Base-by-base conservation (phyloP, 2,888 invertebrate genomes). In the Dioctria linearis region DNA sequence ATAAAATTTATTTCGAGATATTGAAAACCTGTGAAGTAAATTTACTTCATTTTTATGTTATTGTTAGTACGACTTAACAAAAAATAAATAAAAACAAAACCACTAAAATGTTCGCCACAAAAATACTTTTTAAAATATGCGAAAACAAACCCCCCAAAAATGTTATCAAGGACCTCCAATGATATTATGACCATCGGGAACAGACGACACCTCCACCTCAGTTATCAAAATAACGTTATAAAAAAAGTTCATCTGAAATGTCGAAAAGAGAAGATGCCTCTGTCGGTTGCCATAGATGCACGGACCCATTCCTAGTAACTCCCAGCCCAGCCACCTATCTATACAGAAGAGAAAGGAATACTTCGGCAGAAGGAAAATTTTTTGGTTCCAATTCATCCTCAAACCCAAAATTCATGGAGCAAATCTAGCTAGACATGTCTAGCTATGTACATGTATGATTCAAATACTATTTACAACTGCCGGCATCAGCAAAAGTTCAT, bases 281-380 rank as follows among this genome's bases (percentile, higher is more conserved):
- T 49, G 76, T 42, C 76, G 76, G 76, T 76, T 76, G 76, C 76
- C 76, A 76, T 76, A 76, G 76, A 25, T 76, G 76, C 76, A 61
- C 59, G 9, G n/a, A 43, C 59, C 49, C 61, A 4, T 57, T 63
- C 51, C 54, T 61, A 59, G 13, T 4, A 11, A n/a, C 13, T 49
- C 49, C 37, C 9, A 40, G 25, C 49, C 11, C 49, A 5, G 63
- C 25, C 2, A 25, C 25, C 25, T 25, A 25, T 25, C 25, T 25
- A 25, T 25, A 25, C 25, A 63, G 63, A 37, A 49, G 63, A 49
- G 69, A 59, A 39, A 63, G 57, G 37, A 39, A n/a, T 49, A 49
- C 63, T 76, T 63, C 49, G 63, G 76, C 8, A 63, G 42, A 76
- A 76, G 76, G 63, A 76, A 76, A 49, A 75, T 76, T 76, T 76